A percentile compares a stretch with the other conserved stretches of the same genome.
Conservation (phyloP, 2,888 invertebrate genomes). For the Tigriopus californicus region DNA sequence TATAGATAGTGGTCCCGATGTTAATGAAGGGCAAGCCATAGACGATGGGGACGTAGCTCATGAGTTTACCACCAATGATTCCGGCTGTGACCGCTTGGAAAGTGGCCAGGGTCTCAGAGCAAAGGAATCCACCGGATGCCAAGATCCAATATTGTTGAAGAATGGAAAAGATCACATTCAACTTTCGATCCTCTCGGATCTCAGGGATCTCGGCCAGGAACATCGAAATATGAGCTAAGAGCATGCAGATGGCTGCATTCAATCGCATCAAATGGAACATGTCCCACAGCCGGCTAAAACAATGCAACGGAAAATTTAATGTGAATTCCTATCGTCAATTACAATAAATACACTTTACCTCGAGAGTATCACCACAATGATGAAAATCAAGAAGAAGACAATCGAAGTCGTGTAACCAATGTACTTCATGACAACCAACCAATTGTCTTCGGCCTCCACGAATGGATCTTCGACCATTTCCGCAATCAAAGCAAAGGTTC, state of each 20-base stretch:
- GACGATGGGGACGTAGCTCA: neutral
- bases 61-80: slow-evolving; percentile 19
- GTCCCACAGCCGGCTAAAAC: slow-evolving; percentile 20
- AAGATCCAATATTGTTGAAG: slow-evolving; percentile 20
- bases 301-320: neutral
- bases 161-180: slow-evolving; percentile 20
- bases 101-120: slow-evolving; percentile 19
- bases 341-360: neutral
- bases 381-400: slow-evolving; percentile 21
- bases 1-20: neutral
- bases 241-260: slow-evolving; percentile 20
- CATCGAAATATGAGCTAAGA: slow-evolving; percentile 21
- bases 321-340: neutral
- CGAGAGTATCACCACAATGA: slow-evolving; percentile 19
- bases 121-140: neutral
- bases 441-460: slow-evolving; percentile 16
- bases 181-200: slow-evolving; percentile 18
- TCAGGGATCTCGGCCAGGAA: slow-evolving; percentile 20
- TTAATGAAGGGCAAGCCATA: neutral
- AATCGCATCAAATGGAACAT: slow-evolving; percentile 23
- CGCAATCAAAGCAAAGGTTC: slow-evolving; percentile 15
- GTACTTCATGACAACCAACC: slow-evolving; percentile 21
- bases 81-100: slow-evolving; percentile 21
- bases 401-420: slow-evolving; percentile 21
- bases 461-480: neutral